phyloP scores from a whole-genome alignment of 2,113 vertebrate genomes.

The Raphicerus campestris region DNA sequence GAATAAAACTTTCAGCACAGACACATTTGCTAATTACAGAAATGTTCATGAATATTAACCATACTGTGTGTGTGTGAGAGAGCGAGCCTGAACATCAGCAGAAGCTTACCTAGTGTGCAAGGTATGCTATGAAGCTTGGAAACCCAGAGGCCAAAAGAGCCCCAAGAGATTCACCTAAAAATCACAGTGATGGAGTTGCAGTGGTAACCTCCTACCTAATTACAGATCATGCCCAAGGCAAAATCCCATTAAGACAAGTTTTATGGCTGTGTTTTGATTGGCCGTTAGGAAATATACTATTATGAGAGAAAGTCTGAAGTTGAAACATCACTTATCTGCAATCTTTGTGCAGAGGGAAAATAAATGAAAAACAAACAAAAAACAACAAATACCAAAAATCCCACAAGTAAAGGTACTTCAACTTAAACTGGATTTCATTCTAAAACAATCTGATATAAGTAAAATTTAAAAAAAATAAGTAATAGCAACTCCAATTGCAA shows the following conservation, averaged over 20 bases:
- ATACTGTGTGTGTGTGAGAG: neutral
- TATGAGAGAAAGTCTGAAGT: constrained; percentile 43
- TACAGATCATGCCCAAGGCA: constrained; percentile 65
- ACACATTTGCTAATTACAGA: neutral
- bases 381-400: neutral
- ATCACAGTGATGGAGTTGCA: constrained; percentile 41
- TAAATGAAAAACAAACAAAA: neutral
- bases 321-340: neutral
- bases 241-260: constrained; percentile 68
- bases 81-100: neutral
- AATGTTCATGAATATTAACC: neutral
- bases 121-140: neutral
- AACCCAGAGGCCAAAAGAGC: constrained; percentile 29
- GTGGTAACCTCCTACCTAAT: constrained; percentile 51
- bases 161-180: constrained; percentile 53
- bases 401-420: neutral
- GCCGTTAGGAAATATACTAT: constrained; percentile 52
- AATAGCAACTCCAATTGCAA: neutral
- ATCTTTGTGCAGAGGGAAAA: neutral
- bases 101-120: neutral
- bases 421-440: neutral
- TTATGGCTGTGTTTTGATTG: constrained; percentile 45
- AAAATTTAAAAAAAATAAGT: neutral
- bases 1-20: neutral
- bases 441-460: neutral